Base-by-base conservation (phyloP, 2,113 vertebrate species). In the Campylomormyrus numenius region DNA sequence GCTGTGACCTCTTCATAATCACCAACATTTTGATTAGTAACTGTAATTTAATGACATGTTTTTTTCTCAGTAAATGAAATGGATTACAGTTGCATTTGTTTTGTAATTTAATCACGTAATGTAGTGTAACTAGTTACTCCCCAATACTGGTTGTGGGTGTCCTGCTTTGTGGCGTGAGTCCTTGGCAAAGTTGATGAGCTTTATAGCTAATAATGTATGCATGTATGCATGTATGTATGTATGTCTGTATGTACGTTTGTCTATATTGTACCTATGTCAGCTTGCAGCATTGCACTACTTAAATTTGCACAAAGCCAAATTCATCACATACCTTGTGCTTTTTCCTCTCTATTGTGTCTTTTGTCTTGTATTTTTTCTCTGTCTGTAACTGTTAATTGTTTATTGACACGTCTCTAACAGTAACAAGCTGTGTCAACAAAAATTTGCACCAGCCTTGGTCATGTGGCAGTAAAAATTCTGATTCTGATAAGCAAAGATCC, bases 111-210 rank as follows among this genome's bases (percentile, higher is more conserved):
- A 56, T 56, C 24, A 56, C 19, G 5, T 56, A 56, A 19, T 56
- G 52, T 24, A 58, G 21, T 58, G 21, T 56, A 56, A 24, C 53
- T 56, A 56, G 53, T 56, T 24, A 24, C 19, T 56, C 19, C 4
- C 19, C 53, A 21, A 56, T 21, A 56, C 19, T 91, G 91, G 56
- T 89, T 91, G 31, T 70, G 77, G 88, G 52, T 53, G 15, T 53
- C 52, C 52, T 6, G 4, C 52, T 50, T 50, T 70, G 84, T 88
- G 39, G 45, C 1, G 58, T 56, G 88, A 91, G 90, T 93, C 92
- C 93, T 27, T 95, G 94, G 94, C 94, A 95, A 95, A 94, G 94
- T 95, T 94, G 95, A 88, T 94, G 93, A 94, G 94, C 94, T 94
- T 94, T 95, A 94, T 95, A 94, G 91, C 93, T 94, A 94, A 93